A percentile compares a stretch with the other conserved stretches of the same genome.
phyloP scores from a whole-genome alignment of 2,113 vertebrate genomes.

The Serilophus lunatus region DNA sequence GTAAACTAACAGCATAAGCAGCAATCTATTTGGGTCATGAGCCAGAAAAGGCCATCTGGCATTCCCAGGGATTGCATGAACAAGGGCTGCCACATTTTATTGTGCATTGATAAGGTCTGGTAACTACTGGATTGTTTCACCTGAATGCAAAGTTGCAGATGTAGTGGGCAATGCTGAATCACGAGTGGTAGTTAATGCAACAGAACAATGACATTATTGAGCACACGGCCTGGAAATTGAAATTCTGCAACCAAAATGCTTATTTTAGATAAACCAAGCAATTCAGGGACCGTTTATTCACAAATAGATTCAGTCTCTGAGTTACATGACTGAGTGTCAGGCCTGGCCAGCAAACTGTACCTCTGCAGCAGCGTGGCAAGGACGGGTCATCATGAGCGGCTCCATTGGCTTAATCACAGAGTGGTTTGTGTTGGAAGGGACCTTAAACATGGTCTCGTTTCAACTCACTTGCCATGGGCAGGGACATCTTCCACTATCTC shows the following conservation, averaged over 20 bases:
- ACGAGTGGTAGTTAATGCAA: background rate
- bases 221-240: background rate
- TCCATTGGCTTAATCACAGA: background rate
- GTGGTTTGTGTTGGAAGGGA: background rate
- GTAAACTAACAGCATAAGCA: constrained; percentile 42
- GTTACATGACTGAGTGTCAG: background rate
- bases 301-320: background rate
- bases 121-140: background rate
- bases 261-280: background rate
- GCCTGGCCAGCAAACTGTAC: fast-evolving
- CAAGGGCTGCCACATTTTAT: constrained; percentile 30
- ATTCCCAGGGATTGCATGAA: background rate
- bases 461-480: fast-evolving
- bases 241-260: background rate
- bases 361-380: background rate
- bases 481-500: background rate
- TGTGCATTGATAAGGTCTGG: constrained; percentile 29
- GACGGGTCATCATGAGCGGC: background rate
- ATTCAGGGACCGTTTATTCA: background rate
- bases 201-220: background rate
- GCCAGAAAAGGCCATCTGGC: constrained; percentile 52
- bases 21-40: background rate
- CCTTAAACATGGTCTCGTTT: fast-evolving
- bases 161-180: fast-evolving
- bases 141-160: background rate